Conservation (phyloP, 1,140 invertebrate genomes). For the Oryzaephilus surinamensis region DNA sequence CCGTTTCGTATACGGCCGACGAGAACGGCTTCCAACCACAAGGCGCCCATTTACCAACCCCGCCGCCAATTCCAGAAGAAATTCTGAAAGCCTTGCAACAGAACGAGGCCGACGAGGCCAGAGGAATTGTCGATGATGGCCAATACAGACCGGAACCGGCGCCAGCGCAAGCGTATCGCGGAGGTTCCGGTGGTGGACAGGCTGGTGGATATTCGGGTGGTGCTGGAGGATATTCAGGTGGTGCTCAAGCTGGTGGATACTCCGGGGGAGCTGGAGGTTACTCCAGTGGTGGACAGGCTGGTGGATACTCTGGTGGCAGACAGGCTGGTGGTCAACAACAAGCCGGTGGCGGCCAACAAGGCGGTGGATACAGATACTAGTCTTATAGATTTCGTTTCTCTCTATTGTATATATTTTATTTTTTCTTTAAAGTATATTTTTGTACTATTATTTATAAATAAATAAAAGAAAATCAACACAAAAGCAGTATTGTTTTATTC, state of each 20-base stretch:
- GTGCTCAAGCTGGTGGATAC: conserved; percentile 4
- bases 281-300: background rate
- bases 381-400: no score
- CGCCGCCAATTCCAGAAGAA: conserved; percentile 43
- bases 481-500: no score
- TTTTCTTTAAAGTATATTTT: no score
- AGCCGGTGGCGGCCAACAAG: background rate
- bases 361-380: conserved; percentile 15
- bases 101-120: conserved; percentile 19
- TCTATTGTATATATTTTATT: no score
- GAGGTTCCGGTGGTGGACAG: background rate
- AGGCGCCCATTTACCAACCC: conserved; percentile 41
- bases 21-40: conserved; percentile 51
- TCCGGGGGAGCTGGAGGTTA: conserved; percentile 5
- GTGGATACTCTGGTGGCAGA: background rate
- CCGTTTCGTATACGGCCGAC: conserved; percentile 42
- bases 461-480: no score
- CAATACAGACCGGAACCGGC: conserved; percentile 6
- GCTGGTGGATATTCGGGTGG: conserved; percentile 3
- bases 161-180: conserved; percentile 1
- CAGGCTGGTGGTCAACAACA: background rate
- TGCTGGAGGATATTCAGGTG: conserved; percentile 6
- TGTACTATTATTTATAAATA: no score
- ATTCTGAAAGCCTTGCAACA: conserved; percentile 41
- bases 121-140: conserved; percentile 13